phyloP scores from a whole-genome alignment of 2,113 vertebrate species.

The Arizona elegans region DNA sequence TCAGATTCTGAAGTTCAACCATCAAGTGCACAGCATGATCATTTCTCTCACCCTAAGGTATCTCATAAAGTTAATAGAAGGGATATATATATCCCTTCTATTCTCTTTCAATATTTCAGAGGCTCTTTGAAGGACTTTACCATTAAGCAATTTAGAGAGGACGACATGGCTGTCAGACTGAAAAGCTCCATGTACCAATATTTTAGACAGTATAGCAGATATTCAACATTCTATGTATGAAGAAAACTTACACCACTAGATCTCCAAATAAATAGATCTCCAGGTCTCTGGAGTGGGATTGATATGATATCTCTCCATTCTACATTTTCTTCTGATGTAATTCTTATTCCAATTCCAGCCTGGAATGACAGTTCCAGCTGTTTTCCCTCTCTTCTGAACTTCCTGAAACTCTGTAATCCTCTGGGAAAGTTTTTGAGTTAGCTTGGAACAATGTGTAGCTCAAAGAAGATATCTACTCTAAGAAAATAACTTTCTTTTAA shows the following conservation, averaged over 20 bases:
- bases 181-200: neutral
- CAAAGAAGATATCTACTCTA: neutral
- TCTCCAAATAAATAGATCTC: neutral
- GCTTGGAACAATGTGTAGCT: neutral
- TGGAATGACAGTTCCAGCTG: neutral
- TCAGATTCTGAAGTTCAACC: neutral
- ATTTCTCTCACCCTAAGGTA: neutral
- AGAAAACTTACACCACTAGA: neutral
- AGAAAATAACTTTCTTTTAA: constrained; percentile 2
- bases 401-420: neutral
- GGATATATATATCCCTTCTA: neutral
- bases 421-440: neutral
- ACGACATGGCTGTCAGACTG: neutral
- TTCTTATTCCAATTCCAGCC: neutral
- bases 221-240: neutral
- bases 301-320: neutral
- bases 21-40: neutral
- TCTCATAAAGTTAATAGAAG: neutral
- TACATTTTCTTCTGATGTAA: neutral
- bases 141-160: neutral
- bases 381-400: neutral
- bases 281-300: neutral
- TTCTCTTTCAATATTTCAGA: neutral
- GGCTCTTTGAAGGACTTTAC: neutral
- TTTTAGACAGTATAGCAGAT: neutral